Evolutionary conservation across 1,140 invertebrate genomes (phyloP).

Genomic region (Tetranychus urticae): DNA sequence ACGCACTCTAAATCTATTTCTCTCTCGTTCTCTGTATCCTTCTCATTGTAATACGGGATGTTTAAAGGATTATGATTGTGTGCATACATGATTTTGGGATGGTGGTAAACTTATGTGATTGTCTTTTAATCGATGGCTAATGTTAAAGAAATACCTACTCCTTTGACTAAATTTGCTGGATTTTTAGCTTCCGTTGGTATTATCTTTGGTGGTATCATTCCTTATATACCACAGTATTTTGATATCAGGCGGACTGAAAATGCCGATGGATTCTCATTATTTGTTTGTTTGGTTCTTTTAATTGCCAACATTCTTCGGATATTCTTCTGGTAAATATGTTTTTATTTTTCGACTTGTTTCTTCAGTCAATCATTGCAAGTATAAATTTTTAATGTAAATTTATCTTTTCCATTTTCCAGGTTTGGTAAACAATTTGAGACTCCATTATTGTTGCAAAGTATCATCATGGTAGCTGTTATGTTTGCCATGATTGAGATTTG

Average conservation of each 20-base stretch:
- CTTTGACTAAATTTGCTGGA: too few relatives aligned
- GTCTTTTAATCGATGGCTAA: too few relatives aligned
- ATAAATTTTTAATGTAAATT: slow-evolving; percentile 1
- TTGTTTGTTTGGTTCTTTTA: slow-evolving; percentile 78
- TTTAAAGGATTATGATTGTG: too few relatives aligned
- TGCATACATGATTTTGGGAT: too few relatives aligned
- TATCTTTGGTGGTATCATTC: slow-evolving; percentile 70
- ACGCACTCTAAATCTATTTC: too few relatives aligned
- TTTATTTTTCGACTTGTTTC: neutral
- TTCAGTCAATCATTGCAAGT: neutral
- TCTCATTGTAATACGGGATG: too few relatives aligned
- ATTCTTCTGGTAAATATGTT: slow-evolving; percentile 71
- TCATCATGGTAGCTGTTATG: slow-evolving; percentile 93
- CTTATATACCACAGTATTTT: slow-evolving; percentile 74
- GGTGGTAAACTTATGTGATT: too few relatives aligned
- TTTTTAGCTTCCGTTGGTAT: slow-evolving; percentile 29
- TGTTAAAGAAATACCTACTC: too few relatives aligned
- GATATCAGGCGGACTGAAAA: slow-evolving; percentile 73
- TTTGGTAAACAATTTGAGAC: slow-evolving; percentile 90
- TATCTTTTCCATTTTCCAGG: slow-evolving; percentile 31
- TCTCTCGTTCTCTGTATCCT: too few relatives aligned
- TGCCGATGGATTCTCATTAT: slow-evolving; percentile 77
- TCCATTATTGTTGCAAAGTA: slow-evolving; percentile 79
- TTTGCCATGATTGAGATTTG: slow-evolving; percentile 82
- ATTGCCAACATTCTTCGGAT: slow-evolving; percentile 90